Conservation (phyloP, 2,888 invertebrate genomes). For the Hipparchia semele region DNA sequence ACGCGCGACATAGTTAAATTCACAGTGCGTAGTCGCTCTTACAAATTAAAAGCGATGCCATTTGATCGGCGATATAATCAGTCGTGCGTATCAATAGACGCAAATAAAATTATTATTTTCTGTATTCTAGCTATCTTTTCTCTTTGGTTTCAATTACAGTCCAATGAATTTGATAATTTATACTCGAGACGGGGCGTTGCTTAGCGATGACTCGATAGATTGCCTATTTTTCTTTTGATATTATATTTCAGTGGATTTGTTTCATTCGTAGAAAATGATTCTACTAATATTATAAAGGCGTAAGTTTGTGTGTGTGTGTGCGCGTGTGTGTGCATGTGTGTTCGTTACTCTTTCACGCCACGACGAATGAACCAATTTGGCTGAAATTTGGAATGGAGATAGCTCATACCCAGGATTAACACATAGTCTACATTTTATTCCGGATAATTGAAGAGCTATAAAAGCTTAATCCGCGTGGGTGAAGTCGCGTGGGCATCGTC, state of each 20-base stretch:
- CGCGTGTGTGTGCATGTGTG: too few relatives aligned
- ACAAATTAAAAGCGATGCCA: conserved; percentile 36
- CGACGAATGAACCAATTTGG: too few relatives aligned
- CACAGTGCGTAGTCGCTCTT: not conserved
- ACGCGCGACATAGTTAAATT: not conserved
- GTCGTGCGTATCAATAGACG: conserved; percentile 32
- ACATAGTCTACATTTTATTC: too few relatives aligned
- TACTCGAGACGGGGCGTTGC: conserved; percentile 13
- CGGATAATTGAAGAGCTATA: too few relatives aligned
- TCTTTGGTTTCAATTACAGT: conserved; percentile 26
- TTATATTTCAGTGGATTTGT: not conserved
- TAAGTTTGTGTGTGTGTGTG: too few relatives aligned
- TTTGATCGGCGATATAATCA: conserved; percentile 37
- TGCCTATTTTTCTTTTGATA: not conserved
- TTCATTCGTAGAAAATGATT: not conserved
- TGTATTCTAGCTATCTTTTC: not conserved
- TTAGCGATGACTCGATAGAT: not conserved
- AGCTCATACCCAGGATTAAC: too few relatives aligned
- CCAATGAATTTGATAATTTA: conserved; percentile 29
- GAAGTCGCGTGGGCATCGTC: too few relatives aligned
- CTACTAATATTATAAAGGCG: too few relatives aligned
- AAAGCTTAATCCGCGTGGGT: too few relatives aligned
- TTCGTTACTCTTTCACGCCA: too few relatives aligned
- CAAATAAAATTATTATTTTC: conserved; percentile 24
- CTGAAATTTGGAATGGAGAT: too few relatives aligned